Evolutionary conservation across 1,140 invertebrate genomes (phyloP), one percentile per base, ranked within the genome.

Genomic region (Diploscapter pachys): DNA sequence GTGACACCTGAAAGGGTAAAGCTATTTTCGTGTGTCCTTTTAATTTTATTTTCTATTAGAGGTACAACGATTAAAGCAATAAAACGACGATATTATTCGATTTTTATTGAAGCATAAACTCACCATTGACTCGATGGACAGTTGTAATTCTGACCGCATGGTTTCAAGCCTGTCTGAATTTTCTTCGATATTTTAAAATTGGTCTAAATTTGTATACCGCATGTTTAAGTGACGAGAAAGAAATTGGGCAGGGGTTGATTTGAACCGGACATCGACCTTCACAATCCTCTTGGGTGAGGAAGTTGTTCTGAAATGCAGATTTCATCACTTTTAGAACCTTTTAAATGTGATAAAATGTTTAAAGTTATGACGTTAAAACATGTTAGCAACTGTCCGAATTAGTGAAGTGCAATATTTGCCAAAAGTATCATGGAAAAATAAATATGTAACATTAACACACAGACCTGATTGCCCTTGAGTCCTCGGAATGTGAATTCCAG

Each of bases 401-500:
- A 31, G 13, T 13, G n/a, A 6, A 6, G 6, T 13, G 31, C 9
- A 8, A 6, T 13, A 6, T 50, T 48, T 13, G 13, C 9, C 5
- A 50, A 5, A 64, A 64, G 5, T 48, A 5, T 6, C 31, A 64
- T 64, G 5, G 6, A 64, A 64, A 9, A 78, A 13, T 53, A 6
- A 13, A 31, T 6, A n/a, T 49, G 49, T 31, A 57, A 31, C 31
- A 31, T 31, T 9, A n/a, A 8, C 2, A 59, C 57, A 72, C 75
- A 71, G 63, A 80, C 80, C 55, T 76, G 71, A 56, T 82, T 82
- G 49, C 81, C 81, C 63, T 79, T 82, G 4, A 75, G 31, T 4
- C 92, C 92, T 4, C 91, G 90, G 74, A 77, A 83, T n/a, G 70
- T 78, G 71, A 87, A 83, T 8, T 77, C 77, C 50, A 73, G 73